These are phyloP conservation scores for Oreotragus oreotragus DNA, from an alignment of 2,113 vertebrate species.

Conservation along the genomic window DNA sequence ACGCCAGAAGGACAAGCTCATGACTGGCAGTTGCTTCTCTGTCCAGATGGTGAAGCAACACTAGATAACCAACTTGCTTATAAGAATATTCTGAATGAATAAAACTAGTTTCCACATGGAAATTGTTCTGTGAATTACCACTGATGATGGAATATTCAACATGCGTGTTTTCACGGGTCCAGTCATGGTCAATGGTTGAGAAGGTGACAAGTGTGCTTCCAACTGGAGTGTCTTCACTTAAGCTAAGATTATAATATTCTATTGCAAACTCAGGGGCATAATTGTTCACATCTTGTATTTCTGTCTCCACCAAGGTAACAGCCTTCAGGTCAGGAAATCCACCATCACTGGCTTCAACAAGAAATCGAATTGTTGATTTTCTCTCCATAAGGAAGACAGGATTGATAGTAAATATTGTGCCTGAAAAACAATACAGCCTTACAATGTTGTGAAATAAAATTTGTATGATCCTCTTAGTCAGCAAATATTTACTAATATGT, in stretches of 20 bases:
- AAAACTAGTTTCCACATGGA: constrained; percentile 82
- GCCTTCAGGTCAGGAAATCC: constrained; percentile 84
- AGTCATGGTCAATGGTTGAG: constrained; percentile 85
- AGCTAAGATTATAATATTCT: constrained; percentile 81
- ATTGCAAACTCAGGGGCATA: constrained; percentile 84
- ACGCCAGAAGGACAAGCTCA: constrained; percentile 84
- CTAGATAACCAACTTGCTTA: constrained; percentile 80
- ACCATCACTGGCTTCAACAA: constrained; percentile 89
- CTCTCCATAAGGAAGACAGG: constrained; percentile 77
- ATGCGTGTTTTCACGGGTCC: constrained; percentile 80
- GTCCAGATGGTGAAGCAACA: constrained; percentile 85
- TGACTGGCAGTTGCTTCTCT: constrained; percentile 83
- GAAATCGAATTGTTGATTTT: constrained; percentile 79
- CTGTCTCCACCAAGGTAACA: constrained; percentile 82
- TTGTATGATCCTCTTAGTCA: neutral
- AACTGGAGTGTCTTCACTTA: constrained; percentile 81
- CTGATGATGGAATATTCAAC: constrained; percentile 85
- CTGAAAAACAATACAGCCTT: constrained; percentile 78
- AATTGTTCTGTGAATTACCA: constrained; percentile 85
- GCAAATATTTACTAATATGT: neutral
- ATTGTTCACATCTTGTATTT: constrained; percentile 85
- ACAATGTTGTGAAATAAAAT: neutral
- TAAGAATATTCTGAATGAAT: constrained; percentile 72
- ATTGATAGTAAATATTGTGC: constrained; percentile 84
- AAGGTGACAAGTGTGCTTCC: constrained; percentile 85